These are phyloP conservation scores for Parambassis ranga DNA, from an alignment of 2,797 vertebrate genomes.

Conservation along the genomic window DNA sequence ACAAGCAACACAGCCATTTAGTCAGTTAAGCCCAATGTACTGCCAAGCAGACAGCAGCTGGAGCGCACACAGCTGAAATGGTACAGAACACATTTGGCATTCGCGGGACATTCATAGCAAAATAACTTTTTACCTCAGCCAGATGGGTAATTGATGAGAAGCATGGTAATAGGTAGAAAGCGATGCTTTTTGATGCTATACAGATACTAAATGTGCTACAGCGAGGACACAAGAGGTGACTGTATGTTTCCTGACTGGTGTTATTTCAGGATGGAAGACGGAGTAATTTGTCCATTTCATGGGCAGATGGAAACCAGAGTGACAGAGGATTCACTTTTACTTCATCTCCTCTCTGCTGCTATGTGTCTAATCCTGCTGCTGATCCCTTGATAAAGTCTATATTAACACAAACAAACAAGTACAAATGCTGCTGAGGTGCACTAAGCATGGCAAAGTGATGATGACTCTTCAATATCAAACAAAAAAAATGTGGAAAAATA, in stretches of 20 bases:
- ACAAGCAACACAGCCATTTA: slow-evolving; percentile 46
- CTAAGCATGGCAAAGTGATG: background rate
- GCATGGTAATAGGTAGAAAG: slow-evolving; percentile 27
- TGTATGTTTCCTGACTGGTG: slow-evolving; percentile 14
- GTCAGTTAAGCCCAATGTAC: slow-evolving; percentile 36
- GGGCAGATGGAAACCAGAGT: slow-evolving; percentile 57
- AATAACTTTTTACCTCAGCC: slow-evolving; percentile 32
- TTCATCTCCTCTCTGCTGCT: slow-evolving; percentile 36
- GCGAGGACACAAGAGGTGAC: slow-evolving; percentile 11
- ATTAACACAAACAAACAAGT: slow-evolving; percentile 41
- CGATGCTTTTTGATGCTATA: slow-evolving; percentile 8
- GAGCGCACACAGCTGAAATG: slow-evolving; percentile 43
- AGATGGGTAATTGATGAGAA: slow-evolving; percentile 60
- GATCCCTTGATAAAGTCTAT: slow-evolving; percentile 43
- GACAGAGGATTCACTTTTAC: slow-evolving; percentile 59
- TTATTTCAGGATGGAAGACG: slow-evolving; percentile 39
- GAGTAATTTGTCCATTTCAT: slow-evolving; percentile 45
- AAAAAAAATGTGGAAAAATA: background rate
- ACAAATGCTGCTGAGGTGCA: slow-evolving; percentile 13
- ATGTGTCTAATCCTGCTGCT: slow-evolving; percentile 38
- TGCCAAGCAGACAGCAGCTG: slow-evolving; percentile 68
- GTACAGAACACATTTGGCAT: slow-evolving; percentile 58
- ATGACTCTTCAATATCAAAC: background rate
- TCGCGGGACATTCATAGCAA: slow-evolving; percentile 42
- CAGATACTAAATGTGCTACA: slow-evolving; percentile 8